These are phyloP conservation scores for Micromesistius poutassou DNA, from an alignment of 2,797 vertebrate genomes.

Conservation along the genomic window DNA sequence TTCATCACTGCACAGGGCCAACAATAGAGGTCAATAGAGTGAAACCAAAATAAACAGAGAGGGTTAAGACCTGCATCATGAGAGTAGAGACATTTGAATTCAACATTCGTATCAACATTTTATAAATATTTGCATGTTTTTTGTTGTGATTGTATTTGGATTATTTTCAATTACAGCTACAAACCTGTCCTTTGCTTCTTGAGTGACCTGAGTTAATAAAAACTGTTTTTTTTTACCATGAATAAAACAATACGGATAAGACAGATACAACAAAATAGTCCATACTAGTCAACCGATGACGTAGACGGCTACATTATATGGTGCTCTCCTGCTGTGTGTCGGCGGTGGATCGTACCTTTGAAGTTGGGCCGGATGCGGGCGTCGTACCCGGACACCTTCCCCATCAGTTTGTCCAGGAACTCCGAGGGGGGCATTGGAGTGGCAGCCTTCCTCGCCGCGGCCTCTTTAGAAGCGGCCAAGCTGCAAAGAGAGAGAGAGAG, in stretches of 20 bases:
- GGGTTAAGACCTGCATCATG: not conserved
- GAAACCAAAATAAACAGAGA: conserved; percentile 32
- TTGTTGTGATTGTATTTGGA: not conserved
- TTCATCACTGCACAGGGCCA: conserved; percentile 59
- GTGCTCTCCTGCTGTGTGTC: conserved; percentile 64
- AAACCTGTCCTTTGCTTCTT: conserved; percentile 52
- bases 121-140: conserved; percentile 6
- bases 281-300: not conserved
- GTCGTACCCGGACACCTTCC: conserved; percentile 95
- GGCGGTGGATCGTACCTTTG: conserved; percentile 82
- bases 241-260: conserved; percentile 34
- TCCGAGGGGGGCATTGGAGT: conserved; percentile 96
- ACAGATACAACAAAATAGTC: not conserved
- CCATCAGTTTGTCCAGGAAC: conserved; percentile 99
- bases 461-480: conserved; percentile 95
- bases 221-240: conserved; percentile 23
- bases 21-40: conserved; percentile 60
- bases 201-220: not conserved
- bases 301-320: conserved; percentile 69
- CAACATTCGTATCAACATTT: not conserved
- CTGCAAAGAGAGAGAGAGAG: conserved; percentile 68
- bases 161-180: conserved; percentile 33
- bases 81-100: conserved; percentile 7
- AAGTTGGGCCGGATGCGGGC: conserved; percentile 98
- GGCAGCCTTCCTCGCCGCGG: conserved; percentile 86